These are phyloP conservation scores for Meloidogyne floridensis DNA, from an alignment of 1,140 invertebrate species.

Conservation along the genomic window DNA sequence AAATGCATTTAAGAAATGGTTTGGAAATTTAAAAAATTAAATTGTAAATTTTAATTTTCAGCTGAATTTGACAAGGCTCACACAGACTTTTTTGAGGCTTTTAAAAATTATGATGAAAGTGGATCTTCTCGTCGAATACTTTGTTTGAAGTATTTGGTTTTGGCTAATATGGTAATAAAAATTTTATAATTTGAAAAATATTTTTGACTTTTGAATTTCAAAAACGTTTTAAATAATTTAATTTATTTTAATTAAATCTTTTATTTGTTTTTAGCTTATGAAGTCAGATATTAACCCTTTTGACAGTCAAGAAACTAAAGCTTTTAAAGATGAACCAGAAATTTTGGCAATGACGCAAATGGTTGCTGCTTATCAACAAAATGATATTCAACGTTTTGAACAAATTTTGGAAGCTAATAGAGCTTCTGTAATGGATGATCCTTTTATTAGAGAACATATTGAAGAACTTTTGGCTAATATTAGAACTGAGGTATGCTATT, in stretches of 20 bases:
- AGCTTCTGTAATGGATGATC: conserved; percentile 97
- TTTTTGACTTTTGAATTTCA: background rate
- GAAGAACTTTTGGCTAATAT: conserved; percentile 94
- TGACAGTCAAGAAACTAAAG: conserved; percentile 93
- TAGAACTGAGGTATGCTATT: conserved; percentile 75
- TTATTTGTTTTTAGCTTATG: conserved; percentile 53
- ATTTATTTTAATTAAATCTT: background rate
- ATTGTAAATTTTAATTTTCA: conserved; percentile 8
- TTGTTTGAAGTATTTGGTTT: conserved; percentile 94
- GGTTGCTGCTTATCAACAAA: conserved; percentile 95
- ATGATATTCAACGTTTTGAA: conserved; percentile 98
- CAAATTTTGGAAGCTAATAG: conserved; percentile 90
- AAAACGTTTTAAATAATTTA: background rate
- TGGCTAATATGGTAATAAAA: conserved; percentile 87
- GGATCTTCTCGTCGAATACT: conserved; percentile 94
- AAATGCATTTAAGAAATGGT: conserved; percentile 97
- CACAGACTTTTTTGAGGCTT: conserved; percentile 72
- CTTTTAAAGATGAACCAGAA: conserved; percentile 98
- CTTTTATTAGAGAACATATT: conserved; percentile 97
- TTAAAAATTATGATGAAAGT: conserved; percentile 99
- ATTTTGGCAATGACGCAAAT: conserved; percentile 99
- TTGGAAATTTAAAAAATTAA: conserved; percentile 69
- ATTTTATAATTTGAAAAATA: background rate
- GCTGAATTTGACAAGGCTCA: conserved; percentile 45
- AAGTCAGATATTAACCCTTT: conserved; percentile 98